These are phyloP conservation scores for Tiliacea citrago DNA, from an alignment of 2,888 invertebrate genomes.

Conservation along the genomic window DNA sequence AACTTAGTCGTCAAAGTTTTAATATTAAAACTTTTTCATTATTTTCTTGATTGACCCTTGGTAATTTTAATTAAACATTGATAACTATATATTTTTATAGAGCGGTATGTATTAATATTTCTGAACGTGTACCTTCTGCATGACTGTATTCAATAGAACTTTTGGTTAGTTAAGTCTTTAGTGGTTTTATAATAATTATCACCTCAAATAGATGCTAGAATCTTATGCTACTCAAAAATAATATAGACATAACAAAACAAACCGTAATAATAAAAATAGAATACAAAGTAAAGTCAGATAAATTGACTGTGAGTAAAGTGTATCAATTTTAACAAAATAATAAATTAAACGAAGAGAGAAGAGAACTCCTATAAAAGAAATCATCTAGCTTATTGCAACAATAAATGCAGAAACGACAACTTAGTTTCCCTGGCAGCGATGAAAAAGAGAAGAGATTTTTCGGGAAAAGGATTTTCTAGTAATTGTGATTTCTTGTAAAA, in stretches of 20 bases:
- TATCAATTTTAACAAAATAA: constrained; percentile 29
- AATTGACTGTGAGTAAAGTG: neutral
- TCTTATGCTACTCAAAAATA: neutral
- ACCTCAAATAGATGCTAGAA: neutral
- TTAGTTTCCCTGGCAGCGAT: constrained; percentile 18
- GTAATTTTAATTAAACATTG: neutral
- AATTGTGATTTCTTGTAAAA: constrained; percentile 6
- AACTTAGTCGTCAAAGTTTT: neutral
- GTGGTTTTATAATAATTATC: neutral
- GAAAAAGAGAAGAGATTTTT: constrained; percentile 12
- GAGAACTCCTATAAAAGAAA: neutral
- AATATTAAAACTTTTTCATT: neutral
- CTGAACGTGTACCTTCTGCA: no score
- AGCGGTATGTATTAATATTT: no score
- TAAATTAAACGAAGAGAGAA: constrained; percentile 8
- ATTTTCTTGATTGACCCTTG: neutral
- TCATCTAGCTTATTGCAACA: constrained; percentile 31
- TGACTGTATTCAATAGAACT: neutral
- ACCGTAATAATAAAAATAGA: neutral
- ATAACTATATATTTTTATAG: no score
- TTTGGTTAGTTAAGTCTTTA: neutral
- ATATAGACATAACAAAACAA: neutral
- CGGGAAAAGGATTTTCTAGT: constrained; percentile 4
- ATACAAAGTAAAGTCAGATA: neutral
- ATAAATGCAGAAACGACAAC: constrained; percentile 27